These are phyloP conservation scores for Pithys albifrons DNA, from an alignment of 2,113 vertebrate genomes.

Conservation along the genomic window DNA sequence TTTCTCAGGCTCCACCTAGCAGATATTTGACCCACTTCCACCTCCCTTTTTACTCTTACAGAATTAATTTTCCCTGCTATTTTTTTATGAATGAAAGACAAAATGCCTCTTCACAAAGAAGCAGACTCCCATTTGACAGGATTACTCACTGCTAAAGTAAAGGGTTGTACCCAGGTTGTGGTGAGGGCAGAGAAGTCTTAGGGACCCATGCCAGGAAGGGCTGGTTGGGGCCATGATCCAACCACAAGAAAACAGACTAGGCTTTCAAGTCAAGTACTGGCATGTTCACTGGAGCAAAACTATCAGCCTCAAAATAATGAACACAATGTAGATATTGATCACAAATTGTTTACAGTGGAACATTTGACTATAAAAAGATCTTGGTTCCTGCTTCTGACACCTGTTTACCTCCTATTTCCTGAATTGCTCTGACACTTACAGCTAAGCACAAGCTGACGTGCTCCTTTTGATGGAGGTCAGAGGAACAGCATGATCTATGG, in stretches of 20 bases:
- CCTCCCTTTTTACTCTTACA: constrained; percentile 23
- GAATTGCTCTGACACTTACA: not conserved
- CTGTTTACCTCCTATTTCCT: constrained; percentile 32
- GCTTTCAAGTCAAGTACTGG: constrained; percentile 73
- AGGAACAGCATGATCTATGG: not conserved
- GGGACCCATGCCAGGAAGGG: constrained; percentile 62
- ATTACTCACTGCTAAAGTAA: constrained; percentile 73
- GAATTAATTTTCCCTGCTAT: constrained; percentile 52
- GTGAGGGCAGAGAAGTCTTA: constrained; percentile 55
- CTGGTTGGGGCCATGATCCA: constrained; percentile 60
- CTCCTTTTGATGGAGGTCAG: not conserved
- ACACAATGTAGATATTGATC: constrained; percentile 75
- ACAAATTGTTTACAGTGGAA: constrained; percentile 63
- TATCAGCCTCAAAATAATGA: constrained; percentile 65
- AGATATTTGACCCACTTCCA: constrained; percentile 59
- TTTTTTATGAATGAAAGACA: constrained; percentile 55
- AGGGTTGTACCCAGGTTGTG: constrained; percentile 71
- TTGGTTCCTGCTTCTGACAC: constrained; percentile 57
- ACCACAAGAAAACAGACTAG: constrained; percentile 66
- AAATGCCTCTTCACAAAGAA: constrained; percentile 59
- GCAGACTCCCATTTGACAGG: constrained; percentile 35
- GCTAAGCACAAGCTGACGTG: not conserved
- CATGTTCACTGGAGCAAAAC: constrained; percentile 68
- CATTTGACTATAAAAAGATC: constrained; percentile 52
- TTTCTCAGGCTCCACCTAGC: constrained; percentile 78